Evolutionary conservation across 2,113 vertebrate species (phyloP).

Genomic region (Phrynosoma blainvillii): DNA sequence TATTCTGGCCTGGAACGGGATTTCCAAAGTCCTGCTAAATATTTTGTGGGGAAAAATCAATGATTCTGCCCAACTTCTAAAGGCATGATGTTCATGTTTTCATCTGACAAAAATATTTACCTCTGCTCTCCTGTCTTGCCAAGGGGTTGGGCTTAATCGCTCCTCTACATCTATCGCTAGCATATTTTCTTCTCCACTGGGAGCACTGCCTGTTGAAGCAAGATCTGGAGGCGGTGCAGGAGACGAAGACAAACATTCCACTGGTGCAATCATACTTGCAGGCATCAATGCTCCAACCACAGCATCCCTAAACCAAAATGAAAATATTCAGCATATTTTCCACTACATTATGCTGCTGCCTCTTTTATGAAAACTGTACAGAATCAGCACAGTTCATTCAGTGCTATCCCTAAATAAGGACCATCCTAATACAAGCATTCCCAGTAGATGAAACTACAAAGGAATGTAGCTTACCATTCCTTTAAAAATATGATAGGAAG

Average conservation of each 20-base stretch:
- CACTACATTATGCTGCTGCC: neutral
- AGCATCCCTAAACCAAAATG: conserved; percentile 83
- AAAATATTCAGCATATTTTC: neutral
- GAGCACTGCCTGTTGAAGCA: conserved; percentile 81
- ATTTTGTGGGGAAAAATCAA: neutral
- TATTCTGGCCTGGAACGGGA: no score
- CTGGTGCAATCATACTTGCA: conserved; percentile 93
- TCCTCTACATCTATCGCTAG: conserved; percentile 84
- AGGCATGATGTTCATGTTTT: neutral
- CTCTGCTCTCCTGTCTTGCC: conserved; percentile 95
- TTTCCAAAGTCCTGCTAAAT: neutral
- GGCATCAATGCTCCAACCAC: conserved; percentile 96
- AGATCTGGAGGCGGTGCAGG: conserved; percentile 86
- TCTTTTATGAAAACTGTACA: neutral
- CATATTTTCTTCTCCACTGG: conserved; percentile 83
- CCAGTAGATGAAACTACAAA: neutral
- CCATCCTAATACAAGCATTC: neutral
- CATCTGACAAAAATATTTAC: conserved; percentile 65
- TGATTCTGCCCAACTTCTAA: no score
- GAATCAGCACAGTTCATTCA: neutral
- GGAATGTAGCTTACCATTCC: no score
- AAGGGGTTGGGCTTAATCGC: conserved; percentile 89
- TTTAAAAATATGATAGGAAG: neutral
- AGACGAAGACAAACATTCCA: conserved; percentile 91
- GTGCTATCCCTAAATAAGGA: neutral